Evolutionary conservation across 2,888 invertebrate species (phyloP), one percentile per base, ranked within the genome.

Genomic region (Sinopyrophorus schimmeli): DNA sequence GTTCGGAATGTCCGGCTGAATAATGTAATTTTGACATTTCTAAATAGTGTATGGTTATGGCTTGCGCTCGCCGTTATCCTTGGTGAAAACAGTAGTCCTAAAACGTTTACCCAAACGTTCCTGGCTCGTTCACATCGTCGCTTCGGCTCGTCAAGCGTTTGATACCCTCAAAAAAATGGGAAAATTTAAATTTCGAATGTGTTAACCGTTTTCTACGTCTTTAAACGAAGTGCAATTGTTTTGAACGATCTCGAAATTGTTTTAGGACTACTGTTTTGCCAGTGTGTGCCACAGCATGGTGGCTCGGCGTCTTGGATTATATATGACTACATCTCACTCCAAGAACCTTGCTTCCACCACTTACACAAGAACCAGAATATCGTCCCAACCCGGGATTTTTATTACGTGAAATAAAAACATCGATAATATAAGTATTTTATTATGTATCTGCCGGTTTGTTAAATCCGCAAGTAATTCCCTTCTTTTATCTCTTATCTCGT

Each of bases 21-120:
- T 65, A 66, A 65, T 65, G 62, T 61, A 61, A 66, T 63, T 67
- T 65, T 64, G 65, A 65, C 65, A 58, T 66, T 64, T 65, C 66
- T 61, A 65, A 63, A 66, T 65, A 60, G 63, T 62, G 62, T 62
- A 62, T 60, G 62, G 58, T 59, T 62, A 55, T 59, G 58, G 54
- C 51, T 57, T 58, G 47, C 54, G 58, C 55, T 58, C 55, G 53
- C 47, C 54, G 64, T 61, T 62, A 65, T 64, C 66, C 63, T 60
- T 55, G 60, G 63, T 46, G 64, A 39, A 57, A 49, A 37, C 61
- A 61, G 60, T 47, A 50, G 48, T 55, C 42, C 61, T 58, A 64
- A 63, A 58, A 60, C 57, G 55, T 41, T 37, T 15, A 11, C 1
- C n/a, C n/a, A n/a, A n/a, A n/a, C n/a, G n/a, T n/a, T n/a, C n/a